These are phyloP conservation scores for Taphrorychus bicolor DNA, from an alignment of 2,888 invertebrate genomes.

Conservation along the genomic window DNA sequence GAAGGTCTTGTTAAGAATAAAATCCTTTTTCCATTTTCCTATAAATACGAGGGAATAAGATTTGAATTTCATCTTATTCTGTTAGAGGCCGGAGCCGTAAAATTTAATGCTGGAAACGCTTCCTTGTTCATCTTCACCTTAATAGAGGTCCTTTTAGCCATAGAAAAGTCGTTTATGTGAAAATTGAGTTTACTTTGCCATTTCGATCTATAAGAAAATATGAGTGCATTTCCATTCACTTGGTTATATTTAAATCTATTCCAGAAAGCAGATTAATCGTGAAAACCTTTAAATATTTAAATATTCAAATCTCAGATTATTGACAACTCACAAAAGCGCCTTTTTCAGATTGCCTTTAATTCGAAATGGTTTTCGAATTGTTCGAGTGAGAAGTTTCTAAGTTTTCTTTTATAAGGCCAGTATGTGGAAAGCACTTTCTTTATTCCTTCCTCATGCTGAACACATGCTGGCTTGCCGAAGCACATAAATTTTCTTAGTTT, in stretches of 20 bases:
- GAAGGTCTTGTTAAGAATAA: conserved; percentile 10
- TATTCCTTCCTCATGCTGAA: conserved; percentile 1
- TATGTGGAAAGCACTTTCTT: background rate
- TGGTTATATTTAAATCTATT: conserved; percentile 21
- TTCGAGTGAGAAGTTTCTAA: background rate
- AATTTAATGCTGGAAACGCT: background rate
- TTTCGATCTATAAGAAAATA: conserved; percentile 12
- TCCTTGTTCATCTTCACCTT: background rate
- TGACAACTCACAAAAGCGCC: conserved; percentile 1
- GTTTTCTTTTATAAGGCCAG: background rate
- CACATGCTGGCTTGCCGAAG: conserved; percentile 6
- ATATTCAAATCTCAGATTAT: conserved; percentile 23
- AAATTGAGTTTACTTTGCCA: conserved; percentile 4
- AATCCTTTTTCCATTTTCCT: conserved; percentile 4
- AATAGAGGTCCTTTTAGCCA: background rate
- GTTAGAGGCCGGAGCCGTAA: background rate
- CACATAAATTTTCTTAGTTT: conserved; percentile 6
- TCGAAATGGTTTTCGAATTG: background rate
- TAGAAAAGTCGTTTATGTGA: background rate
- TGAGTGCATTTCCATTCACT: conserved; percentile 29
- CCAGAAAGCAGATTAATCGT: conserved; percentile 5
- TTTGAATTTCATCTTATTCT: conserved; percentile 10
- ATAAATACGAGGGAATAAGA: conserved; percentile 3
- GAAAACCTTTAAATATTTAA: conserved; percentile 27
- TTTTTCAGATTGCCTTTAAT: background rate